These are phyloP conservation scores for Drosophila repleta DNA, from an alignment of 1,140 invertebrate genomes.

Conservation along the genomic window DNA sequence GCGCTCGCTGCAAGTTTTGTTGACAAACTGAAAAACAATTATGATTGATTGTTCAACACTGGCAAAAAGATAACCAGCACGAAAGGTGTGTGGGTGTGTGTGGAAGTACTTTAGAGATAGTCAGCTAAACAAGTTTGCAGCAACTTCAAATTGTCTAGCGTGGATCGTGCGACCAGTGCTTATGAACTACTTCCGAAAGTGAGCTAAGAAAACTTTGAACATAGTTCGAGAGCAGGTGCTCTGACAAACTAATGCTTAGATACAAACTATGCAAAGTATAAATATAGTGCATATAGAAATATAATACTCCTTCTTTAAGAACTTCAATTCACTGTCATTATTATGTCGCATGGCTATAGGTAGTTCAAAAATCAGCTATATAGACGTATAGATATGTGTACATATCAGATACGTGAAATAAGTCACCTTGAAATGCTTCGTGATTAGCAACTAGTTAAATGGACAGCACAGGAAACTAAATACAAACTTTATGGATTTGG, in stretches of 20 bases:
- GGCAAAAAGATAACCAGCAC: conserved; percentile 24
- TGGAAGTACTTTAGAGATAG: conserved; percentile 3
- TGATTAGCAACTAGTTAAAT: too few relatives aligned
- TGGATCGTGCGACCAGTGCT: conserved; percentile 9
- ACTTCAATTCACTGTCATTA: too few relatives aligned
- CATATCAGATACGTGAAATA: too few relatives aligned
- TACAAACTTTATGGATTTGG: too few relatives aligned
- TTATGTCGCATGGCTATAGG: too few relatives aligned
- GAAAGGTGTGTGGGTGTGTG: conserved; percentile 1
- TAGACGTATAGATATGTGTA: too few relatives aligned
- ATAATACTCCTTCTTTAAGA: too few relatives aligned
- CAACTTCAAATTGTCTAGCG: conserved; percentile 16
- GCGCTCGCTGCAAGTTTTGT: conserved; percentile 45
- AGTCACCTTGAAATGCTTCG: too few relatives aligned
- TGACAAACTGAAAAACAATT: conserved; percentile 80
- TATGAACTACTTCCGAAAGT: neutral
- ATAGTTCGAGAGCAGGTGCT: neutral
- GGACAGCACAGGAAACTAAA: too few relatives aligned
- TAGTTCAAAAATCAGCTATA: too few relatives aligned
- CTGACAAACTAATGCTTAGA: neutral
- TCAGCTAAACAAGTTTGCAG: conserved; percentile 16
- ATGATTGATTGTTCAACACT: conserved; percentile 72
- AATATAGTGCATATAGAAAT: too few relatives aligned
- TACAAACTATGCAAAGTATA: too few relatives aligned
- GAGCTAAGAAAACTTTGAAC: neutral